Evolutionary conservation across 2,888 invertebrate genomes (phyloP).

Genomic region (Watsonalla cultraria): DNA sequence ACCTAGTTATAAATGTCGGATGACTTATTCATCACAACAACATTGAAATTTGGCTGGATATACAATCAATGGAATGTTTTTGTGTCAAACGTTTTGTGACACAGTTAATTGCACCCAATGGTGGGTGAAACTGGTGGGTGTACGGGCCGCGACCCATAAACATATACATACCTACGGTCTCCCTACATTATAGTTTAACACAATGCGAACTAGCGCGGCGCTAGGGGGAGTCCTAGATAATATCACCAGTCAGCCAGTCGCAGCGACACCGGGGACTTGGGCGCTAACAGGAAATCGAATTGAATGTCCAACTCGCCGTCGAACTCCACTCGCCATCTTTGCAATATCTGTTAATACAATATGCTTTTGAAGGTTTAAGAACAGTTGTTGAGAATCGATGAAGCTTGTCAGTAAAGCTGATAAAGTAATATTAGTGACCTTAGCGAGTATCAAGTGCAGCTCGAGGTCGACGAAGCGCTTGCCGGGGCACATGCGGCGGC

Average conservation of each 20-base stretch:
- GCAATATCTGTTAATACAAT: constrained; percentile 77
- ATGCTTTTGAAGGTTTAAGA: no score
- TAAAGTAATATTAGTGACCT: constrained; percentile 60
- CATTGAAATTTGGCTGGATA: no score
- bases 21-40: no score
- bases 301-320: constrained; percentile 84
- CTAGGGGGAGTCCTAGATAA: not conserved
- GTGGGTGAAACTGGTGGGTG: no score
- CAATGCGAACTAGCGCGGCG: not conserved
- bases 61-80: no score
- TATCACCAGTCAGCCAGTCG: constrained; percentile 79
- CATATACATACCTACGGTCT: no score
- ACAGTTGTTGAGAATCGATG: no score
- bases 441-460: constrained; percentile 84
- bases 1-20: no score
- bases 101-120: no score
- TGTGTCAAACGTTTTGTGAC: no score
- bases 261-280: constrained; percentile 85
- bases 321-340: constrained; percentile 84
- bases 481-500: constrained; percentile 90
- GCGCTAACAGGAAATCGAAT: constrained; percentile 90
- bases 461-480: constrained; percentile 90
- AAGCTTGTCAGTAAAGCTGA: no score
- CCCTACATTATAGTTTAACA: not conserved
- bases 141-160: no score